Percentiles rank a stretch among this genome's conserved stretches.
These are phyloP conservation scores for Oryzias sinensis DNA, from an alignment of 2,797 vertebrate species.

Conservation along the genomic window DNA sequence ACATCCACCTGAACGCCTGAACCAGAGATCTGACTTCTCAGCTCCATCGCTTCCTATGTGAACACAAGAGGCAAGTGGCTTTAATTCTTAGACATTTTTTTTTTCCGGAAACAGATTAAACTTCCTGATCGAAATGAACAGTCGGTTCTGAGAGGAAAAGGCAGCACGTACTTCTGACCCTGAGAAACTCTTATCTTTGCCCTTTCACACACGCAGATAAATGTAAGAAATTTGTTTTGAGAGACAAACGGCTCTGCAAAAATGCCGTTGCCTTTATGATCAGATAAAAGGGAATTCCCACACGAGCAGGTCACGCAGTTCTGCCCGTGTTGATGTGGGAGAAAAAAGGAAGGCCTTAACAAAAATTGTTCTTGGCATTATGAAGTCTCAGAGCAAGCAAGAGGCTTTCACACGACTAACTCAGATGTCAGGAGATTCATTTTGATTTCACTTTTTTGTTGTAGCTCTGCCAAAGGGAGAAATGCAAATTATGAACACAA, in stretches of 20 bases:
- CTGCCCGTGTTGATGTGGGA: background rate
- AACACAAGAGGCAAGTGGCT: background rate
- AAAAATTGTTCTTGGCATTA: background rate
- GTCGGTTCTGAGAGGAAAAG: too few species aligned
- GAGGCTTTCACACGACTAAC: background rate
- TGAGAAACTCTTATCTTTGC: background rate
- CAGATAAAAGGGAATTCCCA: background rate
- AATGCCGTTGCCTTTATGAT: background rate
- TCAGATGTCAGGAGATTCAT: too few species aligned
- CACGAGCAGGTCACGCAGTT: background rate
- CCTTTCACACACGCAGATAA: background rate
- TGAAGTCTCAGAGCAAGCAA: background rate
- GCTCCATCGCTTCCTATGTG: constrained; percentile 82
- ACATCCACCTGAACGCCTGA: constrained; percentile 90
- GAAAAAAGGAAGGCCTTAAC: background rate
- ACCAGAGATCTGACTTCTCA: constrained; percentile 82
- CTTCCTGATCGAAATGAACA: too few species aligned
- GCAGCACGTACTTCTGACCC: background rate
- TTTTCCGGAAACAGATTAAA: background rate
- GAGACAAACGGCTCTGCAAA: background rate
- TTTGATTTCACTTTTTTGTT: too few species aligned
- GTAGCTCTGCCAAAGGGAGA: too few species aligned
- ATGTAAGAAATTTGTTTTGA: background rate
- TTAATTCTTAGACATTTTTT: background rate
- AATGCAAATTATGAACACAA: too few species aligned